These are phyloP conservation scores for Acrossocheilus fasciatus DNA, from an alignment of 2,797 vertebrate species.

Conservation along the genomic window DNA sequence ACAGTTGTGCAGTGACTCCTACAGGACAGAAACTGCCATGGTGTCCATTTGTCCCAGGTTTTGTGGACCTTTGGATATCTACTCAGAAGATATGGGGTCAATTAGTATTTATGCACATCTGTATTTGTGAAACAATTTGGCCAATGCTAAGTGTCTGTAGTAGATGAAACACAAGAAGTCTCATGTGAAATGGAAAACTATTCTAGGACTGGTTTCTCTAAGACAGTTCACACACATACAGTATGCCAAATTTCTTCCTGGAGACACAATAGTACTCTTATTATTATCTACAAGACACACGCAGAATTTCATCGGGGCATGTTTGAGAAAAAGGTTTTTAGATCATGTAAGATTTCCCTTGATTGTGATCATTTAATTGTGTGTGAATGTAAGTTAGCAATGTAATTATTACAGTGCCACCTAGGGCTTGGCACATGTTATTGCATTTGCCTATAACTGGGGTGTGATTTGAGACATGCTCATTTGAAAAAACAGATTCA, in stretches of 20 bases:
- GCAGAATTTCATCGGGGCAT: no score
- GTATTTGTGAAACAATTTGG: not conserved
- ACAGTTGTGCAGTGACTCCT: not conserved
- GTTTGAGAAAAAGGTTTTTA: no score
- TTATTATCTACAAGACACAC: no score
- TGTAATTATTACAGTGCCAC: not conserved
- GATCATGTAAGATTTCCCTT: no score
- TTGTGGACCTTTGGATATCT: not conserved
- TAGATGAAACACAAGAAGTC: not conserved
- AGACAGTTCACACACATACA: not conserved
- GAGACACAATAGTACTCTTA: not conserved
- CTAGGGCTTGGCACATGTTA: not conserved
- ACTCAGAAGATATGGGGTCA: not conserved
- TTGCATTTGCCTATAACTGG: not conserved
- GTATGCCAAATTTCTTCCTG: not conserved
- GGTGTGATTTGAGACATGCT: not conserved
- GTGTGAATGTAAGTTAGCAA: not conserved
- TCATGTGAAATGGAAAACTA: not conserved
- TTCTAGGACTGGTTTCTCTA: not conserved
- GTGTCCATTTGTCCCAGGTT: not conserved
- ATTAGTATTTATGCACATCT: not conserved
- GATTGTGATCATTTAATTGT: no score
- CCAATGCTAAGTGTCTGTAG: not conserved
- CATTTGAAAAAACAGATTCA: not conserved
- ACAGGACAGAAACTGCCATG: not conserved